Evolutionary conservation across 2,797 vertebrate species (phyloP).

Genomic region (Squalus acanthias): DNA sequence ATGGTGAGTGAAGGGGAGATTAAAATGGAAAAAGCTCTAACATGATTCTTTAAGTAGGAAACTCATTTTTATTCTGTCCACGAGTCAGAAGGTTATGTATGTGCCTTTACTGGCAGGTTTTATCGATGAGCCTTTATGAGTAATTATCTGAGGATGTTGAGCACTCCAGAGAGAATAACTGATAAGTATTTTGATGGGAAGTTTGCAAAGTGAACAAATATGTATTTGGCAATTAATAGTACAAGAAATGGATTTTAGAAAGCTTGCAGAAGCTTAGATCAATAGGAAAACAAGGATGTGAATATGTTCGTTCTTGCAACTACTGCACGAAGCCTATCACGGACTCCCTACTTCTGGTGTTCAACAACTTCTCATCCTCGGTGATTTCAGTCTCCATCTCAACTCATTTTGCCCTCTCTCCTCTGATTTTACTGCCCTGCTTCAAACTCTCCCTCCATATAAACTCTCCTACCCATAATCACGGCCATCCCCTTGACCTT

Average conservation of each 20-base stretch:
- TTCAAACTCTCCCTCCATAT: not conserved
- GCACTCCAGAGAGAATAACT: not conserved
- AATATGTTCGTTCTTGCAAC: not conserved
- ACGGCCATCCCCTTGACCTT: too few species aligned
- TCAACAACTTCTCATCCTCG: not conserved
- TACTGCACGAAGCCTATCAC: not conserved
- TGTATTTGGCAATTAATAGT: not conserved
- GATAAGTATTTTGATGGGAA: not conserved
- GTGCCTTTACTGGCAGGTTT: not conserved
- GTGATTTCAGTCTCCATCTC: not conserved
- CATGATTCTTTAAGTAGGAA: not conserved
- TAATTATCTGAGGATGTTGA: not conserved
- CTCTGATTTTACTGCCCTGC: not conserved
- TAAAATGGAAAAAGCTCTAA: not conserved
- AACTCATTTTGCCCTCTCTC: not conserved
- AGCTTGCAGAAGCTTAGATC: not conserved
- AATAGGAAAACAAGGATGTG: not conserved
- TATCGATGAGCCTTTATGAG: not conserved
- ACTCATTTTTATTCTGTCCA: not conserved
- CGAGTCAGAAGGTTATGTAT: not conserved
- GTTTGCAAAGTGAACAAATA: not conserved
- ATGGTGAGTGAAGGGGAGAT: not conserved
- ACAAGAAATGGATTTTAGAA: slow-evolving; percentile 24
- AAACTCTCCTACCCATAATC: too few species aligned
- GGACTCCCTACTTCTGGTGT: not conserved